These are phyloP conservation scores for Pherbina coryleti DNA, from an alignment of 2,888 invertebrate genomes.

Conservation along the genomic window DNA sequence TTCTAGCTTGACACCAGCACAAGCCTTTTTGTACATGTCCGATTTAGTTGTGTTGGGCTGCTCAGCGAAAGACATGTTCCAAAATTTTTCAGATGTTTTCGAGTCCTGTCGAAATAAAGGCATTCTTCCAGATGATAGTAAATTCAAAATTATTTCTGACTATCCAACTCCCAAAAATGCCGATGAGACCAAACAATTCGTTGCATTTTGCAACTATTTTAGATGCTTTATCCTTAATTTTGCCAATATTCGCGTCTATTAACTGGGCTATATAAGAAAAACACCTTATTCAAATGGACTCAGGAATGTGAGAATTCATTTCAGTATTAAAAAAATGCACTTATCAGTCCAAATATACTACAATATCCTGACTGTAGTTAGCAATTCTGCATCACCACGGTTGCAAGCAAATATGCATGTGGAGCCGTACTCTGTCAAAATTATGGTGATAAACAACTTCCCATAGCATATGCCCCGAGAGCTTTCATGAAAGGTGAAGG, in stretches of 20 bases:
- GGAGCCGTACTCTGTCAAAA: conserved; percentile 47
- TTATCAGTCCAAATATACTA: conserved; percentile 30
- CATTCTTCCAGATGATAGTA: too few relatives aligned
- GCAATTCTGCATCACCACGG: conserved; percentile 43
- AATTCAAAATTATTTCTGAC: too few relatives aligned
- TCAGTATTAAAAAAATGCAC: conserved; percentile 32
- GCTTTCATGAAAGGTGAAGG: conserved; percentile 50
- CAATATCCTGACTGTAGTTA: conserved; percentile 44
- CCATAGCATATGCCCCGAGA: conserved; percentile 46
- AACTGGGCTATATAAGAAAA: conserved; percentile 31
- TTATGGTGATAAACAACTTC: conserved; percentile 37
- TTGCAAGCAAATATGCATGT: conserved; percentile 45
- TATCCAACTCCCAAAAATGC: too few relatives aligned
- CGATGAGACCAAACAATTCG: too few relatives aligned
- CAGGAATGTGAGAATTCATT: conserved; percentile 40
- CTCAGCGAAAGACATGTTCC: too few relatives aligned
- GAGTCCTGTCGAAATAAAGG: too few relatives aligned
- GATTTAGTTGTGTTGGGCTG: too few relatives aligned
- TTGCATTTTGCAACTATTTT: too few relatives aligned
- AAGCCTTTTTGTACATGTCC: too few relatives aligned
- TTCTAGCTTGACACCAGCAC: too few relatives aligned
- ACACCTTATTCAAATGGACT: conserved; percentile 38
- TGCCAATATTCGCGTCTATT: conserved; percentile 27
- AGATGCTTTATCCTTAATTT: too few relatives aligned
- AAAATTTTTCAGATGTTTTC: too few relatives aligned